Conservation (phyloP, 2,888 invertebrate genomes). For the Saturnia pavonia region DNA sequence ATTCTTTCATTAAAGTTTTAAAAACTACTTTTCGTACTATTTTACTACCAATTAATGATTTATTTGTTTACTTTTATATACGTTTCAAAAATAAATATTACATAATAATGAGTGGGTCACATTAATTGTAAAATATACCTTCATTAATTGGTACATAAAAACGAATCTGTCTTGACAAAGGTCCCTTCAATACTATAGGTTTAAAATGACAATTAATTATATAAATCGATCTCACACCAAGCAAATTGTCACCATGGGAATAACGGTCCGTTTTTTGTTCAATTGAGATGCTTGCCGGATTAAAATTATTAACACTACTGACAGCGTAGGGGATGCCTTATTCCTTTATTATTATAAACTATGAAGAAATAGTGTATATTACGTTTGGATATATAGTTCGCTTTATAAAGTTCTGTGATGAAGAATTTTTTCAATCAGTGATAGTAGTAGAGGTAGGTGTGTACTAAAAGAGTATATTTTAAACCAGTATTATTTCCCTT, state of each 20-base stretch:
- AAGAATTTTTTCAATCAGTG: no score
- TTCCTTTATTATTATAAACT: neutral
- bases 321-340: neutral
- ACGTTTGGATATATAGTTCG: neutral
- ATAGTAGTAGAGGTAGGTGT: no score
- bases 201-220: neutral
- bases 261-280: neutral
- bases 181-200: neutral
- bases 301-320: neutral
- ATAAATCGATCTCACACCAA: neutral
- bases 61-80: neutral
- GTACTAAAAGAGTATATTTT: no score
- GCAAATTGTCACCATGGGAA: conserved; percentile 13
- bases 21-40: no score
- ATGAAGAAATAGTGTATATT: neutral
- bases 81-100: neutral
- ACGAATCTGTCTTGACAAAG: neutral
- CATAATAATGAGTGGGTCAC: neutral
- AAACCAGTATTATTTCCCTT: no score
- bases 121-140: neutral
- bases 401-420: neutral
- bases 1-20: no score
- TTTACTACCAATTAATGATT: neutral
- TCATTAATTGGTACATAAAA: neutral
- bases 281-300: neutral